These are phyloP conservation scores for Capitulum mitella DNA, from an alignment of 2,888 invertebrate genomes.

Conservation along the genomic window DNA sequence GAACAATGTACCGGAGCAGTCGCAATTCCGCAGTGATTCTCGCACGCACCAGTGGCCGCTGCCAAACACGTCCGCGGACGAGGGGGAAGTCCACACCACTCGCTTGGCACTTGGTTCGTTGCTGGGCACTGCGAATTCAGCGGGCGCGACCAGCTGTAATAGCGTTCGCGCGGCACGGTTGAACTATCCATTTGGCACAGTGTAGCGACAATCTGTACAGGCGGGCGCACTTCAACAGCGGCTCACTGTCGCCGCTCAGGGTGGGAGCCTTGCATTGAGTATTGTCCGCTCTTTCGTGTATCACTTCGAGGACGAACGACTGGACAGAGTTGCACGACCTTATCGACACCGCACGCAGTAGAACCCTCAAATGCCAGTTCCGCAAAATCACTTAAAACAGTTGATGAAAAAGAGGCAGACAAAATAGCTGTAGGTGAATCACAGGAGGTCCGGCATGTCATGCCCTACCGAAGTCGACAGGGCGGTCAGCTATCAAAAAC, in stretches of 20 bases:
- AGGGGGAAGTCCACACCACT: not conserved
- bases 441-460: no score
- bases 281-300: not conserved
- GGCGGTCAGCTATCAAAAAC: no score
- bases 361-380: no score
- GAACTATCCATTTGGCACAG: slow-evolving; percentile 12
- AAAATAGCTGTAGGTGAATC: no score
- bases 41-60: not conserved
- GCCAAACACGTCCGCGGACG: no score
- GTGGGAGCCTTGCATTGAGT: not conserved
- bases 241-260: no score
- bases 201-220: not conserved
- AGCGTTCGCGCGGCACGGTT: not conserved
- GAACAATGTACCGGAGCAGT: not conserved
- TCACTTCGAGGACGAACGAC: not conserved
- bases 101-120: not conserved
- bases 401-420: no score
- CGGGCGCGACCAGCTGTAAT: not conserved
- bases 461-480: no score
- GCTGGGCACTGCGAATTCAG: not conserved
- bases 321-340: no score
- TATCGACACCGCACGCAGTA: no score
- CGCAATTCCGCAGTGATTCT: not conserved
- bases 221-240: no score
- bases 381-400: no score